Base-by-base conservation (phyloP, 1,140 invertebrate genomes). In the Phocides pigmalion region DNA sequence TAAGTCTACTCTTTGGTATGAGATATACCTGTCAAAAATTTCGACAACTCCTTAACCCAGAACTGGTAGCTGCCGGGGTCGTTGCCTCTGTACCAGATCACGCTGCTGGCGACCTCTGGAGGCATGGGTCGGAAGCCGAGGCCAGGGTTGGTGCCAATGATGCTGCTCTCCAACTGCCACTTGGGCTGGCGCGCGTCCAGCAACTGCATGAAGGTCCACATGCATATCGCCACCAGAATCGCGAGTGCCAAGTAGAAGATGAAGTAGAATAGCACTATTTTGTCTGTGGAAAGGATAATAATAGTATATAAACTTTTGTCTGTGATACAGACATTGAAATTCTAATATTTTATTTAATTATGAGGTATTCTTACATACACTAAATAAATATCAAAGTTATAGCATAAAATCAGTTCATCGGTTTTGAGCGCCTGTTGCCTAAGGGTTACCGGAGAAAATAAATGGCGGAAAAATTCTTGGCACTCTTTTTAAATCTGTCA, bases 121-220 rank as follows among this genome's bases (percentile, higher is more conserved):
- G 98, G 98, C 90, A 96, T 94, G 8, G 98, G 98, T 61, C 98
- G 93, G 89, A 98, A 99, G 64, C 98, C 98, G 49, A 99, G 93
- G 65, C 97, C 97, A 78, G 98, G 98, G 93, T 98, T 98, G 65
- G 95, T 97, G 72, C 97, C 97, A 68, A 99, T 97, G 61, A 98
- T 93, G 44, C 97, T 97, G 35, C 93, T 82, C 19, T 96, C 94
- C 42, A 97, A 88, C 76, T 95, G 94, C 94, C 97, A 97, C 83
- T 95, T 97, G 3, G 98, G 97, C 83, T 95, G 94, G 68, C 96
- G 94, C 4, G 95, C 94, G 89, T 98, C 97, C 68, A 99, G 85
- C 1, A 97, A 98, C 91, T 97, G 96, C 67, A 96, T 97, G 91
- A 99, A 98, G 17, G 96, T 96, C 94, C 97, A 96, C 93, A 98